phyloP scores from a whole-genome alignment of 2,797 vertebrate species.

The Coracias cyanogaster region DNA sequence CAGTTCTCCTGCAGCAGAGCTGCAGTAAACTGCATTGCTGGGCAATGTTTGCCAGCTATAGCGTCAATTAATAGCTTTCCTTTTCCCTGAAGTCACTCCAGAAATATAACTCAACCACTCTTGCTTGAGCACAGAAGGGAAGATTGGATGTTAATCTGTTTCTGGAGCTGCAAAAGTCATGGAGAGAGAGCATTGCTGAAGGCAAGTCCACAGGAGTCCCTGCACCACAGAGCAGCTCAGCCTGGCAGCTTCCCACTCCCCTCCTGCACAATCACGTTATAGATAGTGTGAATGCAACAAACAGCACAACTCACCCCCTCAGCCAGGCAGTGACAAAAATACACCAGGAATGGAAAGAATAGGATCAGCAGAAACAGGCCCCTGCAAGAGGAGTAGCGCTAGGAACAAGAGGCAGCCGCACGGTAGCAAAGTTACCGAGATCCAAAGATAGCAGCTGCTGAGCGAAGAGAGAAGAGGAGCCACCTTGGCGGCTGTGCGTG shows the following conservation, averaged over 20 bases:
- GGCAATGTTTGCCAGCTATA: background rate
- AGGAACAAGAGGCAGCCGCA: background rate
- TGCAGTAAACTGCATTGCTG: background rate
- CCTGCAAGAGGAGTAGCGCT: background rate
- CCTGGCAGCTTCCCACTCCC: background rate
- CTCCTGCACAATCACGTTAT: fast-evolving
- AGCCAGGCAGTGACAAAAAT: background rate
- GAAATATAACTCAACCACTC: background rate
- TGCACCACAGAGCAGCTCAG: fast-evolving
- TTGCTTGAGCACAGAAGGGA: background rate
- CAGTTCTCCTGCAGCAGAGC: background rate
- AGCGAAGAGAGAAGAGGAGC: fast-evolving
- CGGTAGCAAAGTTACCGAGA: background rate
- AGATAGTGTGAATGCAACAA: background rate
- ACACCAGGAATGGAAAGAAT: background rate
- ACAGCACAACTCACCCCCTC: background rate
- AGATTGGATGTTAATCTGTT: background rate
- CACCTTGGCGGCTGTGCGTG: fast-evolving
- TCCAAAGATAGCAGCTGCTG: background rate
- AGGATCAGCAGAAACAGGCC: background rate
- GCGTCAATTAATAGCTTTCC: background rate
- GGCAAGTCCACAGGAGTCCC: background rate
- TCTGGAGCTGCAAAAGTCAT: background rate
- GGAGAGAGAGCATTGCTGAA: background rate
- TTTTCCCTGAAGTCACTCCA: background rate